phyloP scores from a whole-genome alignment of 2,797 vertebrate genomes.

The Muscicapa striata region DNA sequence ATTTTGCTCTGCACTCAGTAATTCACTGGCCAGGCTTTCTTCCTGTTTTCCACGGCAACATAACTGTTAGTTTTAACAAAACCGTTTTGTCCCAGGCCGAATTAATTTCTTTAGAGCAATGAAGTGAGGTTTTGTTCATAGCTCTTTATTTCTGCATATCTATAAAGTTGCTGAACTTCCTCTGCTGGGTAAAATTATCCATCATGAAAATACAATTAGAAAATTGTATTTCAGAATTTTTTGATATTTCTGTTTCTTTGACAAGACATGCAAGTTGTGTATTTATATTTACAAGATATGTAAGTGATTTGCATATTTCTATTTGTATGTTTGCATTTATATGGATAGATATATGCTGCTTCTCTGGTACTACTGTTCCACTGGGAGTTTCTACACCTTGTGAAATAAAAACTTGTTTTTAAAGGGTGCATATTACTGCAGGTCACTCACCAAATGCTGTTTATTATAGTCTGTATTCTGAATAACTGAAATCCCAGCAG shows the following conservation, averaged over 20 bases:
- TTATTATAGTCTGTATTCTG: not conserved
- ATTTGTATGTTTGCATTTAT: not conserved
- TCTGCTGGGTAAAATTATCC: not conserved
- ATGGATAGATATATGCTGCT: not conserved
- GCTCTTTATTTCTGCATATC: slow-evolving; percentile 2
- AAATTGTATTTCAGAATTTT: not conserved
- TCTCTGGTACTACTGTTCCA: not conserved
- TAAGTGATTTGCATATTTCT: not conserved
- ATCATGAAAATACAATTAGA: not conserved
- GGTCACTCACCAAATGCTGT: not conserved
- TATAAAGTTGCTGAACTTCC: slow-evolving; percentile 30
- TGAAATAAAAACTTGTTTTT: not conserved
- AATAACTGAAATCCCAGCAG: not conserved
- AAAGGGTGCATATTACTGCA: not conserved
- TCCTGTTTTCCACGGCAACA: slow-evolving; percentile 46
- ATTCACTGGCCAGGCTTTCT: slow-evolving; percentile 22
- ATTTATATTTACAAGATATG: not conserved
- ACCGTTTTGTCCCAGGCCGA: slow-evolving; percentile 49
- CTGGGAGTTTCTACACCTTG: not conserved
- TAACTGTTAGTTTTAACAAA: slow-evolving; percentile 67
- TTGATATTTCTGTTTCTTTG: not conserved
- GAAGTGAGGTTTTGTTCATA: slow-evolving; percentile 43
- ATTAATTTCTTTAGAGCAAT: slow-evolving; percentile 45
- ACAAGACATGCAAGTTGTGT: not conserved
- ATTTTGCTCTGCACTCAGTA: slow-evolving; percentile 23